Conservation (phyloP, 53 echinoderm and acorn worm genomes). For the Actinopyga echinites region DNA sequence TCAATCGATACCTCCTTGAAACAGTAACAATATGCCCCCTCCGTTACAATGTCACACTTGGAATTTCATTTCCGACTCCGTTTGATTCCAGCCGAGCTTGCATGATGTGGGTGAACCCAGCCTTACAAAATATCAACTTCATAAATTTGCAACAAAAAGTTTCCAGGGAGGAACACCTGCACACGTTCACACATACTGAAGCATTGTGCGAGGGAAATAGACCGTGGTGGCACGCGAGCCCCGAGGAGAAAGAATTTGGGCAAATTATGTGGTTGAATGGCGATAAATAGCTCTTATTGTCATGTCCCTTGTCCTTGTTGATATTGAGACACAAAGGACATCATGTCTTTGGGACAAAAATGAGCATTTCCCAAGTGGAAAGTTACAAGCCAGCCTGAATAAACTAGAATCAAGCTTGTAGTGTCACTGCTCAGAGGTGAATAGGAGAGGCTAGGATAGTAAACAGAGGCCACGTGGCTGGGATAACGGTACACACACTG, state of each 20-base stretch:
- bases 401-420: not conserved
- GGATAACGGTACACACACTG: constrained; percentile 4
- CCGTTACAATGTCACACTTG: not conserved
- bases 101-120: constrained; percentile 8
- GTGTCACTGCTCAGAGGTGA: not conserved
- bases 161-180: constrained; percentile 35
- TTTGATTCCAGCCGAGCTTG: not conserved
- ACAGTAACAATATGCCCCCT: constrained; percentile 21
- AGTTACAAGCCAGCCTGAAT: constrained; percentile 13
- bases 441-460: constrained; percentile 6
- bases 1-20: constrained; percentile 26
- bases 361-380: not conserved
- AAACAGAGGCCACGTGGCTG: constrained; percentile 19
- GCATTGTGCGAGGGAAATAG: constrained; percentile 31
- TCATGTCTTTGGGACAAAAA: not conserved
- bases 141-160: constrained; percentile 43
- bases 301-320: constrained; percentile 19
- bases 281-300: constrained; percentile 7
- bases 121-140: constrained; percentile 1
- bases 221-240: constrained; percentile 35
- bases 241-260: constrained; percentile 26
- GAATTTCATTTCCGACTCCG: constrained; percentile 10
- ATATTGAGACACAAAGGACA: constrained; percentile 29
- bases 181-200: constrained; percentile 44
- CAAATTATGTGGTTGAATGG: constrained; percentile 35